These are phyloP conservation scores for Bombus affinis DNA, from an alignment of 1,140 invertebrate genomes.

Conservation along the genomic window DNA sequence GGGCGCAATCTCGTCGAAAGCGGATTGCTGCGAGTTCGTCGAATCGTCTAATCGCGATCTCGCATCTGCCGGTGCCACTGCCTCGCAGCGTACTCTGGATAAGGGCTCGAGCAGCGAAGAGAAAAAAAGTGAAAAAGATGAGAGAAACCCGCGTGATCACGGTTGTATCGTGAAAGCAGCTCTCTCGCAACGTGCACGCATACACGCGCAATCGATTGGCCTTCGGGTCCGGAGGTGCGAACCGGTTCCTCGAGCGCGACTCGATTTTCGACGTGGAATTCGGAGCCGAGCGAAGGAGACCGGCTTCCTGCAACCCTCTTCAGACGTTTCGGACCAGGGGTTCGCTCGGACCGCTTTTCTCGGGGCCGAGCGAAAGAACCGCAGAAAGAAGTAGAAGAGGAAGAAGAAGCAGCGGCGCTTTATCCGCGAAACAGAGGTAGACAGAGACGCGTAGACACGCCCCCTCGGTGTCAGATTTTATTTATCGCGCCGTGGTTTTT, in stretches of 20 bases:
- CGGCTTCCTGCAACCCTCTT: conserved; percentile 49
- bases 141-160: conserved; percentile 56
- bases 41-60: conserved; percentile 52
- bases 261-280: conserved; percentile 62
- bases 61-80: conserved; percentile 49
- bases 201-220: conserved; percentile 38
- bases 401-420: conserved; percentile 13
- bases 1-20: conserved; percentile 36
- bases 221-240: conserved; percentile 52
- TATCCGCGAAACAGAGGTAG: conserved; percentile 52
- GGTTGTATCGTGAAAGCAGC: conserved; percentile 59
- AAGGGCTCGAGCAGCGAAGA: conserved; percentile 40
- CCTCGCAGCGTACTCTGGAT: conserved; percentile 57
- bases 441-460: conserved; percentile 52
- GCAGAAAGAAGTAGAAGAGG: neutral
- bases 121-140: neutral
- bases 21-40: conserved; percentile 23
- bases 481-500: conserved; percentile 72
- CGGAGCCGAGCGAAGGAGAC: conserved; percentile 2
- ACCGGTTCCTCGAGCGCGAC: conserved; percentile 55
- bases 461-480: conserved; percentile 69
- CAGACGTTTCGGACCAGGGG: conserved; percentile 1
- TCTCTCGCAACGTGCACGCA: conserved; percentile 14
- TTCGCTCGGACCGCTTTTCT: conserved; percentile 41
- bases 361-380: neutral